Percentiles rank a stretch among this genome's conserved stretches.
phyloP scores from a whole-genome alignment of 2,888 invertebrate species.

The Coenonympha glycerion region DNA sequence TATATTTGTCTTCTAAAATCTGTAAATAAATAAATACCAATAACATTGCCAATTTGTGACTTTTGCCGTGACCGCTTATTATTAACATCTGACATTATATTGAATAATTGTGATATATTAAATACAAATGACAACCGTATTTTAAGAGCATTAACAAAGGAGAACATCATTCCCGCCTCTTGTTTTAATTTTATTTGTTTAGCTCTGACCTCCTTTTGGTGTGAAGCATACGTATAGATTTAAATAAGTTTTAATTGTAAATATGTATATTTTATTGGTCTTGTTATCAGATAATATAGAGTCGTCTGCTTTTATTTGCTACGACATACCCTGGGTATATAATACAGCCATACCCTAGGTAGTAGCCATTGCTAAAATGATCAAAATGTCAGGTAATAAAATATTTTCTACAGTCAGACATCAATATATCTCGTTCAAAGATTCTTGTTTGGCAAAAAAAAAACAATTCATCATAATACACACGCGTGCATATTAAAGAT shows the following conservation, averaged over 20 bases:
- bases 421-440: no score
- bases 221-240: conserved; percentile 22
- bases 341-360: no score
- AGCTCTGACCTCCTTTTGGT: conserved; percentile 46
- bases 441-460: no score
- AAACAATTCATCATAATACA: no score
- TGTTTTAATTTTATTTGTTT: conserved; percentile 41
- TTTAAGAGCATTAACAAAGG: conserved; percentile 35
- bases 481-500: no score
- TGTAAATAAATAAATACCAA: conserved; percentile 1
- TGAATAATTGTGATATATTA: conserved; percentile 44
- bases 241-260: conserved; percentile 13
- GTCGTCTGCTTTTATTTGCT: no score
- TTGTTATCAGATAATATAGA: no score
- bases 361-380: no score
- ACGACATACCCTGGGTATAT: no score
- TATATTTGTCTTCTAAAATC: no score
- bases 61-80: conserved; percentile 34
- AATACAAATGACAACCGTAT: conserved; percentile 42
- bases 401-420: no score
- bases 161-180: conserved; percentile 53
- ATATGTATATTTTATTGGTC: neutral
- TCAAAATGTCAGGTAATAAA: no score
- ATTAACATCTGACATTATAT: conserved; percentile 31
- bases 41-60: neutral